phyloP scores from a whole-genome alignment of 2,113 vertebrate genomes.

The Tonatia bakeri region DNA sequence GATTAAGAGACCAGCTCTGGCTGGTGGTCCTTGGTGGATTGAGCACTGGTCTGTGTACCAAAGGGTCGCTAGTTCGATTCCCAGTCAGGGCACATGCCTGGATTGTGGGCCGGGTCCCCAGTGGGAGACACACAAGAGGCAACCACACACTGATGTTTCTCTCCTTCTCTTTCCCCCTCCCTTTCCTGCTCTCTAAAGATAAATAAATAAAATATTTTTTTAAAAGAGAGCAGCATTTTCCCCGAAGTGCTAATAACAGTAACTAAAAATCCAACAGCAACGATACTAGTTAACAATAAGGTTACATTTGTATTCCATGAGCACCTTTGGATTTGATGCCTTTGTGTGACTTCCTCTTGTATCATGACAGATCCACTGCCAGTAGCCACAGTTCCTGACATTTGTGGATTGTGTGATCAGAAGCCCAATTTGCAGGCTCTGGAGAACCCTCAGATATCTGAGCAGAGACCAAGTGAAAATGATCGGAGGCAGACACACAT shows the following conservation, averaged over 20 bases:
- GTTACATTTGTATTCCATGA: neutral
- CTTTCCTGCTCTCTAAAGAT: no score
- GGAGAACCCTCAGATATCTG: neutral
- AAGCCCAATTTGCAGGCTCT: neutral
- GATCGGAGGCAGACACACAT: neutral
- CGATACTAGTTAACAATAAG: neutral
- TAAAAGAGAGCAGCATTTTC: neutral
- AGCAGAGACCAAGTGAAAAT: neutral
- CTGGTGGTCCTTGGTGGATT: no score
- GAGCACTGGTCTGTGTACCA: no score
- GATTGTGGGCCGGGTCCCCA: no score
- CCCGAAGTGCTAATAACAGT: neutral
- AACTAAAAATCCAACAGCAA: neutral
- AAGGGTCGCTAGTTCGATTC: no score
- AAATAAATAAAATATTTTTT: no score
- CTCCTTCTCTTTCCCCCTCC: no score
- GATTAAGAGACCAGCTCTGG: neutral
- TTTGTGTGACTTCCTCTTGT: neutral
- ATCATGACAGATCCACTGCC: neutral
- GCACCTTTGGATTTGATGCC: neutral
- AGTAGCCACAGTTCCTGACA: neutral
- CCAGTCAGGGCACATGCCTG: no score
- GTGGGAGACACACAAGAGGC: no score
- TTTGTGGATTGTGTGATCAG: neutral
- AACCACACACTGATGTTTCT: no score